Evolutionary conservation across 2,797 vertebrate species (phyloP), one percentile per base, ranked within the genome.

Genomic region (Pseudotriccus pelzelni): DNA sequence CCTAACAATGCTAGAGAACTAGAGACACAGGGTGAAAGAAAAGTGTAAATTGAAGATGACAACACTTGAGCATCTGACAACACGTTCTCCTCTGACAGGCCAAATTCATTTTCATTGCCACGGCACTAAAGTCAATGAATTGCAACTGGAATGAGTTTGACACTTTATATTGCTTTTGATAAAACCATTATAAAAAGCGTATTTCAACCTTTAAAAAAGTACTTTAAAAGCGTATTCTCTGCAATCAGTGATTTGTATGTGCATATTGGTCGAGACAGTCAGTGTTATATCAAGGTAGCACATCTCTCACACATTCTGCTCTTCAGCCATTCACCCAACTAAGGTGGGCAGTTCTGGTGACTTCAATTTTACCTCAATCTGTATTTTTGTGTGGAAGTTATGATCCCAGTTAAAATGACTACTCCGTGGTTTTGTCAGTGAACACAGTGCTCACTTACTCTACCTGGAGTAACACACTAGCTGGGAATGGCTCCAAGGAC

Each of bases 1-100:
- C 93, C 93, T 94, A 94, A 94, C 89, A 90, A 91, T 94, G 93
- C 90, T 7, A 59, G 70, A 94, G 89, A 87, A 67, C 91, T 62
- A 76, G 67, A 93, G 84, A 43, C 84, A 72, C 6, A 0, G 83
- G 87, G 93, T 83, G 76, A 94, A 93, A 93, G 90, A 27, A 12
- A 95, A 84, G 96, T 83, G 94, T 90, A 95, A 95, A 97, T 93
- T 96, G 91, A 94, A 94, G 93, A 82, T 90, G 95, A 97, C 96
- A 96, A 94, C 91, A 70, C 91, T 89, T 50, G 81, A 80, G 83
- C 53, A 44, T 84, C 85, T 91, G 90, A 94, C 89, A 96, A 94
- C 91, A 85, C 36, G 14, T 72, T 91, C 93, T 94, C 56, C 77
- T 94, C 74, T 0, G 28, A 92, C 83, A 94, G 93, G 77, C 85